Base-by-base conservation (phyloP, 1,140 invertebrate genomes). In the Hesperophylax magnus region DNA sequence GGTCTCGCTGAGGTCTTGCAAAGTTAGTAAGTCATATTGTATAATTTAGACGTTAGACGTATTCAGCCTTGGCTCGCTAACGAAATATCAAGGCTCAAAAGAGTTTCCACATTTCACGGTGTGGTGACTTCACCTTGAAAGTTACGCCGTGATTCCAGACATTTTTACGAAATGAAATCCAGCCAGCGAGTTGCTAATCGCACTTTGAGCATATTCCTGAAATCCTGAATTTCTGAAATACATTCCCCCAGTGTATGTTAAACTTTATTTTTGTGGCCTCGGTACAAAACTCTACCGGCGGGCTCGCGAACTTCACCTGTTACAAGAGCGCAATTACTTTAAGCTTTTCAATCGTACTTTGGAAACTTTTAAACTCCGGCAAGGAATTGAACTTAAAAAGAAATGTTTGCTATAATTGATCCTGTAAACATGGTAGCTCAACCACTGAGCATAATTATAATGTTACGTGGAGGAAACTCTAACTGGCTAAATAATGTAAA, bases 101-200 rank as follows among this genome's bases (percentile, higher is more conserved):
- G 60, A 24, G 22, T 34, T 79, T 61, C 24, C 39, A 72, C 69
- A 34, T 79, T 79, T 79, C 60, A 79, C 78, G 78, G 78, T 72
- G 24, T 39, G 31, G 67, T 79, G 58, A 61, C 47, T 79, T 74
- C 54, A 74, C 78, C 78, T 79, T 79, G 67, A 39, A 79, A 74
- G 78, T 79, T 79, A 9, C 18, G 56, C 54, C 24, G 58, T 31
- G 34, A 65, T 60, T 79, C 56, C 34, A 79, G 78, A 72, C 52
- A 72, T 79, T 79, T 79, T 79, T 72, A 79, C 67, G 34, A 60
- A 74, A 79, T 79, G 65, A 79, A 79, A 79, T 78, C 61, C 77
- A 69, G 27, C 39, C 24, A 54, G 20, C 60, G 39, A 79, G 65
- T 79, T 47, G 31, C 69, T 79, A 79, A 79, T 79, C 78, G 65